phyloP scores from a whole-genome alignment of 2,888 invertebrate species.

The Craniophora ligustri region DNA sequence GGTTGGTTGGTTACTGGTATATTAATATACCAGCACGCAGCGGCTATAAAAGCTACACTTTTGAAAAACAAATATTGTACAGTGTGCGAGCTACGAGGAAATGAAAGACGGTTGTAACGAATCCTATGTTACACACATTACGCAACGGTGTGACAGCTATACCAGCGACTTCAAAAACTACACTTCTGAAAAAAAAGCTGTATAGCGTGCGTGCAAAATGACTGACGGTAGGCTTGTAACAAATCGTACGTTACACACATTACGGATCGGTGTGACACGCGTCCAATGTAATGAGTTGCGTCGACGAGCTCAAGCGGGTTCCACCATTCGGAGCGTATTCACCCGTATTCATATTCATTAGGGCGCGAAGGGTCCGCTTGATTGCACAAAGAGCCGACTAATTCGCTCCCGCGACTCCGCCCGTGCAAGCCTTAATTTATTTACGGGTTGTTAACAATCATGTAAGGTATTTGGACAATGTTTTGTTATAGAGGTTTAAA shows the following conservation, averaged over 20 bases:
- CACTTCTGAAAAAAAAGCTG: no score
- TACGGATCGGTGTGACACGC: slow-evolving; percentile 61
- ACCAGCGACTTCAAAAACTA: no score
- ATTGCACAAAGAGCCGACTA: slow-evolving; percentile 89
- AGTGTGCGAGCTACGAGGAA: no score
- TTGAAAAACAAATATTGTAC: no score
- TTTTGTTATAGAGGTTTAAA: slow-evolving; percentile 42
- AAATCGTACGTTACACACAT: slow-evolving; percentile 2
- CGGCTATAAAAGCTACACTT: no score
- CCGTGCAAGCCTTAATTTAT: slow-evolving; percentile 76
- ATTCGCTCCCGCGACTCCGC: slow-evolving; percentile 81
- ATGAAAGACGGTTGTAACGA: no score
- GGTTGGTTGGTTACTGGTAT: no score
- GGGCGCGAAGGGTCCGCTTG: slow-evolving; percentile 85
- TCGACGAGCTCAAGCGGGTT: slow-evolving; percentile 67
- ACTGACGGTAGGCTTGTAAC: no score
- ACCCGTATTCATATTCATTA: slow-evolving; percentile 87
- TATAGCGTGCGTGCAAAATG: no score
- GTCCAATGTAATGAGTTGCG: slow-evolving; percentile 75
- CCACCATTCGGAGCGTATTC: slow-evolving; percentile 74
- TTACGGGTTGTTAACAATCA: slow-evolving; percentile 72
- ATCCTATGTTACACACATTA: no score
- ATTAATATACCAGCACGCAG: no score
- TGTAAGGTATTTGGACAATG: slow-evolving; percentile 39
- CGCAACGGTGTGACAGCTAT: no score